A percentile compares a stretch with the other conserved stretches of the same genome.
phyloP scores from a whole-genome alignment of 1,140 invertebrate genomes.

The Drosophila orena region DNA sequence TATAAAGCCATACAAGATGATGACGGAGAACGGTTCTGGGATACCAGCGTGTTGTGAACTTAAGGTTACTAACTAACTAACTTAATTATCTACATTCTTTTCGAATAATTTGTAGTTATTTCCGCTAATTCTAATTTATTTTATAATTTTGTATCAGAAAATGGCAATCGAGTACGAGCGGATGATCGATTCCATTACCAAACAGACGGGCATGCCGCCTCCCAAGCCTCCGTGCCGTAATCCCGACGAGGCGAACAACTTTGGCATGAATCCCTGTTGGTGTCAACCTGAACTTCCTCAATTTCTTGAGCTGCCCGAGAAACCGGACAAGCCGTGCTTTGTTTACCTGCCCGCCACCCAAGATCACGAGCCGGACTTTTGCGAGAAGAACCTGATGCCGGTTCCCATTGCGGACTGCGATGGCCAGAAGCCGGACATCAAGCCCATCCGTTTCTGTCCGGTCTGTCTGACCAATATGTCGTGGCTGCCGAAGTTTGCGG shows the following conservation, averaged over 20 bases:
- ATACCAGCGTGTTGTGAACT: slow-evolving; percentile 49
- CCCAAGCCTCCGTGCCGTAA: slow-evolving; percentile 29
- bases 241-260: slow-evolving; percentile 3
- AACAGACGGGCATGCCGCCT: background rate
- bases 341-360: slow-evolving; percentile 5
- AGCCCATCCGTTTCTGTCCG: slow-evolving; percentile 65
- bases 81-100: background rate
- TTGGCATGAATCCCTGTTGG: slow-evolving; percentile 23
- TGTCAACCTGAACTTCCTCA: slow-evolving; percentile 3
- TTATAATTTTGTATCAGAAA: slow-evolving; percentile 20
- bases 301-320: background rate
- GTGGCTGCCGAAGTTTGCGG: slow-evolving; percentile 68
- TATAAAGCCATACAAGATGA: slow-evolving; percentile 7
- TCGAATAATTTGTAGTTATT: background rate
- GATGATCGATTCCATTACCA: slow-evolving; percentile 45
- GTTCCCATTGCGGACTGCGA: slow-evolving; percentile 38
- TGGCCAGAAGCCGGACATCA: slow-evolving; percentile 18
- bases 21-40: slow-evolving; percentile 6
- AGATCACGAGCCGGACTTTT: slow-evolving; percentile 5
- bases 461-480: slow-evolving; percentile 74
- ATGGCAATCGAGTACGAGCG: slow-evolving; percentile 59
- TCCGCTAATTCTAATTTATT: background rate
- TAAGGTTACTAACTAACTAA: slow-evolving; percentile 44
- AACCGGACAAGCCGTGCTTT: slow-evolving; percentile 31
- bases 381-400: slow-evolving; percentile 3